Base-by-base conservation (phyloP, 1,140 invertebrate genomes). In the Zaprionus tsacasi region DNA sequence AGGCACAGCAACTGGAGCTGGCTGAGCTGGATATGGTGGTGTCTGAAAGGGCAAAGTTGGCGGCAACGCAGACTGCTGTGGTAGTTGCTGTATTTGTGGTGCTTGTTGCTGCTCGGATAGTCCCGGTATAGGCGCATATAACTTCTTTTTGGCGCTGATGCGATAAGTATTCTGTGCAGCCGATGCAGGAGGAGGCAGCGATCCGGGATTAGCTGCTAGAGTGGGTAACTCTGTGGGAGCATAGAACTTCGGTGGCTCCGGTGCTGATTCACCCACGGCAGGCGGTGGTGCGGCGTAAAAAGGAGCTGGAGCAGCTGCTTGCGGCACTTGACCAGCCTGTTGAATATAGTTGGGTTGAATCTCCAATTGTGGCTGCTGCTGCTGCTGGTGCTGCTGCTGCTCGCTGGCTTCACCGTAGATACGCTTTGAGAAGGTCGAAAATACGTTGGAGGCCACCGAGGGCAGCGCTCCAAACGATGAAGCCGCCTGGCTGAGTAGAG, bases 391-490 rank as follows among this genome's bases (percentile, higher is more conserved):
- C 74, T 73, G 35, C 63, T 68, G 67, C 78, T 74, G n/a, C 50
- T 50, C 45, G 17, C 17, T 1, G 45, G 45, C 4, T 4, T 50
- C 63, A 2, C 88, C 75, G 74, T 91, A 91, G 58, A 93, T 90
- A 17, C 94, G 93, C 64, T 93, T 94, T 0, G 94, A 94, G 75
- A 95, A 95, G 5, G 94, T 94, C 4, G 93, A 94, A 60, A 94
- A 94, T 0, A 95, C 94, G 27, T 93, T 94, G 35, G 93, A 94
- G 0, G 94, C 94, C 6, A 94, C 94, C 69, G 94, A 93, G 3
- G 94, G 94, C 40, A 95, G 55, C 25, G 94, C 94, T 0, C 94
- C 94, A 63, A 95, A 94, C 48, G 94, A 94, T 76, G 94, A 94
- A 0, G 94, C 92, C 1, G 94, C 94, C 45, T 94, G 86, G 72